phyloP scores from a whole-genome alignment of 2,113 vertebrate genomes.

The Corvus moneduloides region DNA sequence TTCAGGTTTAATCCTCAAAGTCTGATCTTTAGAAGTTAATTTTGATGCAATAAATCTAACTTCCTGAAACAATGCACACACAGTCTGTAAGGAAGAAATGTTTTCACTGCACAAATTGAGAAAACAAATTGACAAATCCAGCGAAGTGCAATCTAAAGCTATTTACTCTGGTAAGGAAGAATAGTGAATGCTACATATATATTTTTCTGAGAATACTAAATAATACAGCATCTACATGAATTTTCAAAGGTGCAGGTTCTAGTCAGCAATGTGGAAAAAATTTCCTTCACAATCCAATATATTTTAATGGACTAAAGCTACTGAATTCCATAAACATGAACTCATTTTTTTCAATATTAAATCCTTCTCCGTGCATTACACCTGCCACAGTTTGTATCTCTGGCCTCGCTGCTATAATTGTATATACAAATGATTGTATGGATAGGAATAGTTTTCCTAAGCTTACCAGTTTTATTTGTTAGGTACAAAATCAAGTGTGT shows the following conservation, averaged over 20 bases:
- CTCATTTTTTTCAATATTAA: not conserved
- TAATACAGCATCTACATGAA: not conserved
- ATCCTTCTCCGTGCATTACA: not conserved
- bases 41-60: conserved; percentile 5
- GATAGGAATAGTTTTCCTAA: not conserved
- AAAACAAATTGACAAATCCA: conserved; percentile 31
- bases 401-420: not conserved
- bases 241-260: not conserved
- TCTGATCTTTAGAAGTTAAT: conserved; percentile 36
- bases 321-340: not conserved
- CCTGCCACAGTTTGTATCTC: not conserved
- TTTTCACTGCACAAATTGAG: not conserved
- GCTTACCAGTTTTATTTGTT: not conserved
- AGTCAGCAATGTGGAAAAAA: not conserved
- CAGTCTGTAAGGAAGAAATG: not conserved
- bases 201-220: not conserved
- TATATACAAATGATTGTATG: not conserved
- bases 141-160: not conserved
- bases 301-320: not conserved
- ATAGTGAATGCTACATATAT: not conserved
- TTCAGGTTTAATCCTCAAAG: conserved; percentile 26
- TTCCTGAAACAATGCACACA: not conserved
- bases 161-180: not conserved
- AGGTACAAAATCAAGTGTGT: not conserved
- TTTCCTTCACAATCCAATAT: not conserved